Evolutionary conservation across 2,888 invertebrate genomes (phyloP).

Genomic region (Drosophila mulleri): DNA sequence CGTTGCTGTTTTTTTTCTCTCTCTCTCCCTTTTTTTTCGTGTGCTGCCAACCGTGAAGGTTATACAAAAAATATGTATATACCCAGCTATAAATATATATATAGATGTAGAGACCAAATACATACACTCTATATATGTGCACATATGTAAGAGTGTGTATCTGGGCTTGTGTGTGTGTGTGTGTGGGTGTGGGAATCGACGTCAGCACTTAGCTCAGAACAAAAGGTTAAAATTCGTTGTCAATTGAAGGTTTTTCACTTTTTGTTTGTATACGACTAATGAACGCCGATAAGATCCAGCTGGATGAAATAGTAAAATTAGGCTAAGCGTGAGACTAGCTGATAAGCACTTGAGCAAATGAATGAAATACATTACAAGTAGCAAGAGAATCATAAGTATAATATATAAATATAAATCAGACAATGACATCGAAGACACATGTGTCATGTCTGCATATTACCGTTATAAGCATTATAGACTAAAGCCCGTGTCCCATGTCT

Average conservation of each 20-base stretch:
- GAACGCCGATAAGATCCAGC: background rate
- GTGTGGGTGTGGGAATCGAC: slow-evolving; percentile 42
- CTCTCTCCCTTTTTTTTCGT: slow-evolving; percentile 38
- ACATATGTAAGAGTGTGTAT: background rate
- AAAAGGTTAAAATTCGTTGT: slow-evolving; percentile 29
- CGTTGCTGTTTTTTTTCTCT: slow-evolving; percentile 32
- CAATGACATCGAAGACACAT: too few species aligned
- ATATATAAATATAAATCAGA: too few species aligned
- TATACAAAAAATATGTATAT: slow-evolving; percentile 16
- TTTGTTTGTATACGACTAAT: background rate
- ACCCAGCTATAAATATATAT: slow-evolving; percentile 9
- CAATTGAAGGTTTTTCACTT: slow-evolving; percentile 13
- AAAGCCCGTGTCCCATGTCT: too few species aligned
- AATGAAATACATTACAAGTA: background rate
- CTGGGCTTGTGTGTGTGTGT: slow-evolving; percentile 1
- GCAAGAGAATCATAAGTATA: too few species aligned
- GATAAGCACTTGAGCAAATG: background rate
- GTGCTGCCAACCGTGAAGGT: slow-evolving; percentile 70
- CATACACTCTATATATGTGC: background rate
- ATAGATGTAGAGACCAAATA: slow-evolving; percentile 4
- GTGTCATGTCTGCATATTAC: too few species aligned
- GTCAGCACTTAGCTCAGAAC: slow-evolving; percentile 13
- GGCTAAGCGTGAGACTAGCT: background rate
- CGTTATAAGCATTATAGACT: too few species aligned
- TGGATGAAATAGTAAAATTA: background rate